Conservation (phyloP, 2,888 invertebrate species). For the Carcina quercana region DNA sequence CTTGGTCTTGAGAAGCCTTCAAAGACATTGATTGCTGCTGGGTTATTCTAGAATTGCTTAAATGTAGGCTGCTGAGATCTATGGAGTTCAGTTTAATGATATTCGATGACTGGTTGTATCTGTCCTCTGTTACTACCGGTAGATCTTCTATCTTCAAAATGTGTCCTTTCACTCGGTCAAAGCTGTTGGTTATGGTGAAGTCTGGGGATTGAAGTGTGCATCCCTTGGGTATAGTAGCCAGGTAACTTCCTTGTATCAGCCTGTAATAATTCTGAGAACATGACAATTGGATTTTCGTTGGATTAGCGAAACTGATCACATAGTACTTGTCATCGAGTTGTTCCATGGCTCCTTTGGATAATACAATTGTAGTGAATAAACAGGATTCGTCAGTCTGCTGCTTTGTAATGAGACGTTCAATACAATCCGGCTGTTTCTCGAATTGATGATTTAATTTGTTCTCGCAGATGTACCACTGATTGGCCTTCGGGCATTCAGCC, state of each 20-base stretch:
- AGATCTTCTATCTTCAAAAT: conserved; percentile 5
- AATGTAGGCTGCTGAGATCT: not conserved
- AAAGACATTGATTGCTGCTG: not conserved
- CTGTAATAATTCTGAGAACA: conserved; percentile 17
- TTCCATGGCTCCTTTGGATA: conserved; percentile 13
- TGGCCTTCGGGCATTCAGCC: conserved; percentile 17
- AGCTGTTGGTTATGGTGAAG: conserved; percentile 5
- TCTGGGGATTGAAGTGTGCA: conserved; percentile 4
- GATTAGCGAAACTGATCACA: conserved; percentile 14
- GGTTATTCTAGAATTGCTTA: not conserved
- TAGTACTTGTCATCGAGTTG: conserved; percentile 19
- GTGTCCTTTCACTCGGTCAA: conserved; percentile 7
- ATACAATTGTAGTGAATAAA: conserved; percentile 15
- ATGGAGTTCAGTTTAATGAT: conserved; percentile 1
- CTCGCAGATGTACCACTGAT: conserved; percentile 13
- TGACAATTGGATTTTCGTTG: conserved; percentile 14
- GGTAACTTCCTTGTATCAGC: conserved; percentile 16
- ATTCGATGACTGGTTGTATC: not conserved
- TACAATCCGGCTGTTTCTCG: conserved; percentile 13
- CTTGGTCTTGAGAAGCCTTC: not conserved
- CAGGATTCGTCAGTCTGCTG: conserved; percentile 13
- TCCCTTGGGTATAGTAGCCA: conserved; percentile 11
- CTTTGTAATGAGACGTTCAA: conserved; percentile 13
- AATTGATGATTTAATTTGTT: conserved; percentile 6
- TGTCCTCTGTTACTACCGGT: not conserved